phyloP scores from a whole-genome alignment of 2,888 invertebrate species.

The Pomacea canaliculata region DNA sequence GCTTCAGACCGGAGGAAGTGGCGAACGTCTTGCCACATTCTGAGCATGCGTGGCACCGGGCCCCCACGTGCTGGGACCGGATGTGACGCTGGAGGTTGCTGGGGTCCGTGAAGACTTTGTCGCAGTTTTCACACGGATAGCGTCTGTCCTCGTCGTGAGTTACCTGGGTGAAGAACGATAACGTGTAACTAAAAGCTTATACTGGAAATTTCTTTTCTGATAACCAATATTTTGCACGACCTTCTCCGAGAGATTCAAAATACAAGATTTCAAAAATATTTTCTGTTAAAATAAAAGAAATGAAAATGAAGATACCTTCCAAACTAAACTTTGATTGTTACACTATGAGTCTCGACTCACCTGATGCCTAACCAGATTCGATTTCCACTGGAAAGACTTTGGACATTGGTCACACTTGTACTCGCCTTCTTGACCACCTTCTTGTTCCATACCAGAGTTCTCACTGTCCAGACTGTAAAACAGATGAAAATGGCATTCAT shows the following conservation, averaged over 20 bases:
- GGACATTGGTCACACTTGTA: conserved; percentile 88
- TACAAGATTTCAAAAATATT: too few species aligned
- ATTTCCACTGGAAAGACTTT: conserved; percentile 84
- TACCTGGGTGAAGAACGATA: conserved; percentile 39
- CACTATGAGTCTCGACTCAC: conserved; percentile 67
- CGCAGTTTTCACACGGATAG: conserved; percentile 89
- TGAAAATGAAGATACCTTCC: too few species aligned
- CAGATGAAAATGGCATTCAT: not conserved
- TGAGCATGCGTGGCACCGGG: conserved; percentile 93
- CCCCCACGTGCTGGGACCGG: conserved; percentile 93
- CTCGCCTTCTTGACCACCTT: conserved; percentile 70
- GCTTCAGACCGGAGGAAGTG: conserved; percentile 96
- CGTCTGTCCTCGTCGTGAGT: conserved; percentile 74
- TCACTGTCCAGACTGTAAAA: conserved; percentile 29
- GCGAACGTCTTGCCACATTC: conserved; percentile 99
- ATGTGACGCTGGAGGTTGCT: conserved; percentile 97
- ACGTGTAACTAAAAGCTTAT: not conserved
- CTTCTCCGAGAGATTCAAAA: too few species aligned
- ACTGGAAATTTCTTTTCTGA: too few species aligned
- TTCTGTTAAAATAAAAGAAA: too few species aligned
- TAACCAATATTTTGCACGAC: too few species aligned
- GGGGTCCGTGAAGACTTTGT: conserved; percentile 86
- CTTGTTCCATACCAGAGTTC: conserved; percentile 35
- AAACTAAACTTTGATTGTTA: too few species aligned
- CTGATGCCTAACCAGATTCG: conserved; percentile 85